phyloP scores from a whole-genome alignment of 2,113 vertebrate species.

The Callipepla squamata region DNA sequence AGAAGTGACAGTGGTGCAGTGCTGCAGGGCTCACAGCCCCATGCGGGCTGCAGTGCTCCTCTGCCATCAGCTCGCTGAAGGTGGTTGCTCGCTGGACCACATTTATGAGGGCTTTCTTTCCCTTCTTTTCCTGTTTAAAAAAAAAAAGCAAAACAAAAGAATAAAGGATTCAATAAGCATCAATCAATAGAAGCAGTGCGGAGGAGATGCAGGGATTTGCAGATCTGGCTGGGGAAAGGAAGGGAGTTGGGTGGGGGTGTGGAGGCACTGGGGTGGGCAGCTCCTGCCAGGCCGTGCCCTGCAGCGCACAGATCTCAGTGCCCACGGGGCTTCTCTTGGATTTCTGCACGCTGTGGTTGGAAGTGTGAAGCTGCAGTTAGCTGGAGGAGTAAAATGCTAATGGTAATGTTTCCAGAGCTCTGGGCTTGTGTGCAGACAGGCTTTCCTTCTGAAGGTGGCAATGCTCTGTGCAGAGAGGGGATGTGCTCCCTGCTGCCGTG shows the following conservation, averaged over 20 bases:
- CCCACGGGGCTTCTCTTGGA: background rate
- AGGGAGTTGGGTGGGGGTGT: background rate
- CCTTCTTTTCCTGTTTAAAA: background rate
- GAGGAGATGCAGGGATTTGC: background rate
- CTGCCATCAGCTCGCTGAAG: background rate
- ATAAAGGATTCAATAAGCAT: background rate
- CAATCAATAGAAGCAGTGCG: background rate
- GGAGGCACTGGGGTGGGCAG: fast-evolving
- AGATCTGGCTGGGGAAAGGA: background rate
- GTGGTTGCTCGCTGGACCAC: background rate
- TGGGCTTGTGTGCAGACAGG: fast-evolving
- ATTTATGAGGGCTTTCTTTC: background rate
- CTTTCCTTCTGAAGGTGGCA: background rate
- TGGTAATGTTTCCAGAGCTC: background rate
- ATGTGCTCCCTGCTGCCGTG: background rate
- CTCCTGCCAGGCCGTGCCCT: background rate
- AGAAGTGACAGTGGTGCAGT: background rate
- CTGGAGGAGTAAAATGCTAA: background rate
- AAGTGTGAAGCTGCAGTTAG: background rate
- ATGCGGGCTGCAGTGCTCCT: background rate
- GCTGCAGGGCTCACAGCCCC: background rate
- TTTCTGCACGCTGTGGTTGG: fast-evolving
- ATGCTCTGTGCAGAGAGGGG: background rate
- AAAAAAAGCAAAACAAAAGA: background rate
- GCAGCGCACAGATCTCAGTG: background rate